phyloP scores from a whole-genome alignment of 2,888 invertebrate species.

The Anorthoa munda region DNA sequence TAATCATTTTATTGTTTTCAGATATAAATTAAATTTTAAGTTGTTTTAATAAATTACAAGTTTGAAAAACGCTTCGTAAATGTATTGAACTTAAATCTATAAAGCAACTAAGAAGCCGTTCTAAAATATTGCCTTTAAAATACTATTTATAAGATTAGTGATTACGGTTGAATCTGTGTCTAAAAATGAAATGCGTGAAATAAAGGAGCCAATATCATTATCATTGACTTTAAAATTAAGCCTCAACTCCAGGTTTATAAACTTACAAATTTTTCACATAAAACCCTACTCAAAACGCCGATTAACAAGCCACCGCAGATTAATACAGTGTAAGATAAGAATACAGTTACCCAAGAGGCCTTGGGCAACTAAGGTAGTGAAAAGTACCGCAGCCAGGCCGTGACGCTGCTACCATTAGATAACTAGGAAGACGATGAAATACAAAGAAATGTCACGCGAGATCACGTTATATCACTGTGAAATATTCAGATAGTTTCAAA shows the following conservation, averaged over 20 bases:
- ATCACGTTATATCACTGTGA: conserved; percentile 50
- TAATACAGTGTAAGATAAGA: conserved; percentile 42
- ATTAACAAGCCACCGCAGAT: conserved; percentile 20
- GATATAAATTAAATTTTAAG: neutral
- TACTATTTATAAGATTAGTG: no score
- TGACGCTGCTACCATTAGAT: conserved; percentile 60
- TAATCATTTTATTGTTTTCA: no score
- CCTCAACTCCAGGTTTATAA: neutral
- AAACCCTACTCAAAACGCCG: conserved; percentile 6
- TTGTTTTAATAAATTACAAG: neutral
- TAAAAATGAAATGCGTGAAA: neutral
- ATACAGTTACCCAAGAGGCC: conserved; percentile 59
- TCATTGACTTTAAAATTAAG: neutral
- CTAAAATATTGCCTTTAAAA: neutral
- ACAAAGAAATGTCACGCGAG: conserved; percentile 64
- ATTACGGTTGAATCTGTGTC: neutral
- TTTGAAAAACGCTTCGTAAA: neutral
- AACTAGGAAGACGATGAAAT: conserved; percentile 61
- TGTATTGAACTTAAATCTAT: neutral
- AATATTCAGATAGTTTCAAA: conserved; percentile 35
- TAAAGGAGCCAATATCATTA: neutral
- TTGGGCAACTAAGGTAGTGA: conserved; percentile 61
- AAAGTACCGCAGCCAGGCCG: conserved; percentile 59
- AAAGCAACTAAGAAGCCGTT: neutral
- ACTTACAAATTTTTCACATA: neutral